phyloP scores from a whole-genome alignment of 2,797 vertebrate species.

The Protonibea diacanthus region DNA sequence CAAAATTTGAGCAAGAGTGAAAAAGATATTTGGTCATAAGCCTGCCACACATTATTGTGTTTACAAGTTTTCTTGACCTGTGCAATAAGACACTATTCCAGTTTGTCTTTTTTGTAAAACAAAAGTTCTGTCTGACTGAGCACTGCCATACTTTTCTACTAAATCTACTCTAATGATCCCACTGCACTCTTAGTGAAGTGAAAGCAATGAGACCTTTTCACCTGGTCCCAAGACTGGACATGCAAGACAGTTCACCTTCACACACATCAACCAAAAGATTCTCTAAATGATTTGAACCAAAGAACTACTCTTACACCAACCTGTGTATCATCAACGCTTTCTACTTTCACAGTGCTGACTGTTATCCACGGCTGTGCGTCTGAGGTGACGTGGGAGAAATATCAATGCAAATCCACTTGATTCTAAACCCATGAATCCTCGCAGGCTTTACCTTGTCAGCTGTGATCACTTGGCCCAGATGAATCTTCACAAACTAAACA shows the following conservation, averaged over 20 bases:
- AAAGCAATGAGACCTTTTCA: background rate
- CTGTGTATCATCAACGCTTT: background rate
- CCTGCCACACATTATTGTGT: too few relatives aligned
- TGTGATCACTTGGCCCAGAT: slow-evolving; percentile 22
- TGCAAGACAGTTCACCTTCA: background rate
- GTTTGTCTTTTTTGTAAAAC: too few relatives aligned
- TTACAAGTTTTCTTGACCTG: too few relatives aligned
- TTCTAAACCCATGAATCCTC: slow-evolving; percentile 33
- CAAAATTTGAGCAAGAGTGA: too few relatives aligned
- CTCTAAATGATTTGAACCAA: background rate
- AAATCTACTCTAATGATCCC: background rate
- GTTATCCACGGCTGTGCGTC: slow-evolving; percentile 11
- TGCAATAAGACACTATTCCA: background rate
- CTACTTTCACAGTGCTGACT: background rate
- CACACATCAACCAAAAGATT: background rate
- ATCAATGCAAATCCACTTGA: slow-evolving; percentile 45
- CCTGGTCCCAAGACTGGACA: background rate
- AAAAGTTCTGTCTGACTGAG: background rate
- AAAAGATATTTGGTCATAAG: too few relatives aligned
- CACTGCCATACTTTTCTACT: background rate
- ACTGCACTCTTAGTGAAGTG: background rate
- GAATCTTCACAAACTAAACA: slow-evolving; percentile 27
- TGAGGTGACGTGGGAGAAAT: slow-evolving; percentile 15
- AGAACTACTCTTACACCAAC: background rate
- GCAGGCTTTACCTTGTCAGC: slow-evolving; percentile 34